phyloP scores from a whole-genome alignment of 2,888 invertebrate species.

The Eupeodes luniger region DNA sequence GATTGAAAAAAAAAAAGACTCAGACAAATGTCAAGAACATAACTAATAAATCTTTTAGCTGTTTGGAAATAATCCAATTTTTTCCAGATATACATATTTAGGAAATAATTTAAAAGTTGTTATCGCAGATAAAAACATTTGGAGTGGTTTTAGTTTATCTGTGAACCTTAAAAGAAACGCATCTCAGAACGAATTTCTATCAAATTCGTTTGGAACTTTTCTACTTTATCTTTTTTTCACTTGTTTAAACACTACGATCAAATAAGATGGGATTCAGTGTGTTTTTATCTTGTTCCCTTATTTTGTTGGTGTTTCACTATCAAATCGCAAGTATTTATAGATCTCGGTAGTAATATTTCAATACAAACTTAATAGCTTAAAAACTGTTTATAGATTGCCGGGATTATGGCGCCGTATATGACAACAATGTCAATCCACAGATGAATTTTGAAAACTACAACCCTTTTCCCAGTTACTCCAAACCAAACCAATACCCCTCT shows the following conservation, averaged over 20 bases:
- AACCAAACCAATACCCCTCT: slow-evolving; percentile 79
- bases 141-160: background rate
- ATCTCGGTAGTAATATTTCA: background rate
- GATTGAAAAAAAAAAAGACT: too few relatives aligned
- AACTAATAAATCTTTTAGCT: too few relatives aligned
- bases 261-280: slow-evolving; percentile 44
- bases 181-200: background rate
- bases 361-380: too few relatives aligned
- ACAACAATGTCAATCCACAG: too few relatives aligned
- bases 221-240: background rate
- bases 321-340: slow-evolving; percentile 34
- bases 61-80: too few relatives aligned
- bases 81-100: too few relatives aligned
- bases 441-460: too few relatives aligned
- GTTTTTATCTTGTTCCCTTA: slow-evolving; percentile 21
- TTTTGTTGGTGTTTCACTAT: slow-evolving; percentile 32
- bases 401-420: background rate
- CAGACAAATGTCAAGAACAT: too few relatives aligned
- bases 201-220: background rate
- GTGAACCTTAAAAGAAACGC: background rate
- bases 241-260: background rate
- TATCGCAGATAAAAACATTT: too few relatives aligned
- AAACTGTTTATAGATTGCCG: slow-evolving; percentile 38
- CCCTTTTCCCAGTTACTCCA: slow-evolving; percentile 72
- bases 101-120: too few relatives aligned